A percentile compares a stretch with the other conserved stretches of the same genome.
Conservation (phyloP, 2,113 vertebrate species). For the Triplophysa tibetana region DNA sequence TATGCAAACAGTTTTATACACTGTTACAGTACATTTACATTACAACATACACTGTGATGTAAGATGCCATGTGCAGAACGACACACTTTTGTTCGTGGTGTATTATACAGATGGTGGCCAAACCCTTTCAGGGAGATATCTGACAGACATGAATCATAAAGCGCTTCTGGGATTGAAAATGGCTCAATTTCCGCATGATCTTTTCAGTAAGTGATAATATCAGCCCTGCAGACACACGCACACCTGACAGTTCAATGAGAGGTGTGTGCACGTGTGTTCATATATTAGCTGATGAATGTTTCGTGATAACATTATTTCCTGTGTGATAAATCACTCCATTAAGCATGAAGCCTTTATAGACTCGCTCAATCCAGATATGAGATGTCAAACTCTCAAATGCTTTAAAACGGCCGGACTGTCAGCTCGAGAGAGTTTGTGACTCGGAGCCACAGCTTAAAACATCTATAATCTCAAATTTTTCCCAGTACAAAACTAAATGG, state of each 20-base stretch:
- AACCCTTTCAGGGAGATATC: slow-evolving; percentile 3
- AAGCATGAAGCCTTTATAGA: slow-evolving; percentile 26
- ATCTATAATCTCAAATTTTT: background rate
- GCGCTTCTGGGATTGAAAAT: slow-evolving; percentile 32
- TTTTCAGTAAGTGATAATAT: slow-evolving; percentile 29
- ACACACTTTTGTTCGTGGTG: background rate
- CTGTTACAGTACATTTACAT: background rate
- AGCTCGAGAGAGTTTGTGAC: background rate
- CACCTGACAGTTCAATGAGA: slow-evolving; percentile 22
- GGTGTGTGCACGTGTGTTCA: slow-evolving; percentile 29
- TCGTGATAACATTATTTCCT: slow-evolving; percentile 35
- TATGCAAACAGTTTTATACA: no score
- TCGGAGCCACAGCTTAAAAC: background rate
- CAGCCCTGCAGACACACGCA: slow-evolving; percentile 35
- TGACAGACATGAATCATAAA: slow-evolving; percentile 33
- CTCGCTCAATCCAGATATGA: background rate
- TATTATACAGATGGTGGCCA: slow-evolving; percentile 16
- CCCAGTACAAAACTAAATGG: no score
- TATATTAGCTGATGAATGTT: slow-evolving; percentile 38
- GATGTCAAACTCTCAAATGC: slow-evolving; percentile 12
- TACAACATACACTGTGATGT: background rate
- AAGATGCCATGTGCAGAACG: background rate
- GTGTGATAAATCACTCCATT: slow-evolving; percentile 32
- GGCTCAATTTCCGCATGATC: slow-evolving; percentile 42
- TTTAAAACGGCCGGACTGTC: slow-evolving; percentile 6